Evolutionary conservation across 2,888 invertebrate species (phyloP).

Genomic region (Aphodius granarius): DNA sequence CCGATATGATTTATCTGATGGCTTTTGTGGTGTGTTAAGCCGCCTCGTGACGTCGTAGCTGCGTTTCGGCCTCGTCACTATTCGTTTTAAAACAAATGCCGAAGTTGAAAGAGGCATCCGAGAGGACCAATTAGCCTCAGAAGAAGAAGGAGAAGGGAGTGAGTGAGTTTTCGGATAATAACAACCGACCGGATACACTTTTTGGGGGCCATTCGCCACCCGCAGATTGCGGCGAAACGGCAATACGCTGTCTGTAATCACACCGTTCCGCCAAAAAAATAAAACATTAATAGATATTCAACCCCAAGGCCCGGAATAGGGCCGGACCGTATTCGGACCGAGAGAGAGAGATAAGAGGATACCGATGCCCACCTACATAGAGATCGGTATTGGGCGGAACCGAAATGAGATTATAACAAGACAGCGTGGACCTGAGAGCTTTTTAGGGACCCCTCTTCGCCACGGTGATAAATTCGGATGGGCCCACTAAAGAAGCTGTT

Average conservation of each 20-base stretch:
- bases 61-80: background rate
- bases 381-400: background rate
- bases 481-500: background rate
- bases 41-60: background rate
- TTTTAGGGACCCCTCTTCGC: background rate
- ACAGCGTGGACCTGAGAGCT: background rate
- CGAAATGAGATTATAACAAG: background rate
- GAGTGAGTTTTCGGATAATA: background rate
- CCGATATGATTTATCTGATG: background rate
- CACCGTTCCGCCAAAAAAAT: conserved; percentile 12
- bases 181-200: background rate
- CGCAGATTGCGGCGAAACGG: conserved; percentile 11
- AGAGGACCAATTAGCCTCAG: background rate
- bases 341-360: background rate
- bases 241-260: conserved; percentile 9
- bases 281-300: conserved; percentile 13
- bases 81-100: background rate
- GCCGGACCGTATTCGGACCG: background rate
- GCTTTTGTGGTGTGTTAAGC: background rate
- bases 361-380: background rate
- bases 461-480: background rate
- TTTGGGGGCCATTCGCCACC: conserved; percentile 1
- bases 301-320: background rate
- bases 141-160: background rate
- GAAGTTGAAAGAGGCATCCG: background rate